Evolutionary conservation across 2,797 vertebrate genomes (phyloP).

Genomic region (Acrossocheilus fasciatus): DNA sequence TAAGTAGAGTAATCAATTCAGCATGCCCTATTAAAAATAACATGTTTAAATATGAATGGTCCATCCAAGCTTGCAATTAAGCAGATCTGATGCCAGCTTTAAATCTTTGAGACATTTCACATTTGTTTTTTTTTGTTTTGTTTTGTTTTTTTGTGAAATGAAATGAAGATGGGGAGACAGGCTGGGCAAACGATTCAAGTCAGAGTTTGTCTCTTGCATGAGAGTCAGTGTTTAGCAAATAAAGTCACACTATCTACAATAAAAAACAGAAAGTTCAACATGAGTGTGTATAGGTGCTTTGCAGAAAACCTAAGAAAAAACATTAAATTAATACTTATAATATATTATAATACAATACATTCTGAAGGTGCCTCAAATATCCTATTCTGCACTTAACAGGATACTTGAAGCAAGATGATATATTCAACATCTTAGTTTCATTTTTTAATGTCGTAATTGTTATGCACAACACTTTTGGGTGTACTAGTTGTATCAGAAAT

Average conservation of each 20-base stretch:
- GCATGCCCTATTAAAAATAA: constrained; percentile 20
- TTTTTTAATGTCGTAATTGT: not conserved
- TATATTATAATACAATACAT: not conserved
- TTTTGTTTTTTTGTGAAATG: not conserved
- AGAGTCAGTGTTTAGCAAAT: not conserved
- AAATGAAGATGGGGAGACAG: not conserved
- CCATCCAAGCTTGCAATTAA: not conserved
- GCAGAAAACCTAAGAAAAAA: not conserved
- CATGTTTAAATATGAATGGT: not conserved
- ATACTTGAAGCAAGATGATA: not conserved
- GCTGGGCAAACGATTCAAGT: not conserved
- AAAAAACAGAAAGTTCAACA: not conserved
- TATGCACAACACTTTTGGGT: not conserved
- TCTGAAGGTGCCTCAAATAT: not conserved
- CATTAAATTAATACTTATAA: not conserved
- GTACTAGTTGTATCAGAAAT: not conserved
- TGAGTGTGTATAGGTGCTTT: not conserved
- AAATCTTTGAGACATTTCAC: not conserved
- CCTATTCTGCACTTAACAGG: not conserved
- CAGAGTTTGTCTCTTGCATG: not conserved
- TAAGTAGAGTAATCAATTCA: constrained; percentile 4
- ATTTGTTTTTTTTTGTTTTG: not conserved
- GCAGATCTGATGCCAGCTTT: not conserved
- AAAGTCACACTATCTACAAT: not conserved
- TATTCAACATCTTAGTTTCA: not conserved